Evolutionary conservation across 2,888 invertebrate species (phyloP).

Genomic region (Mongoloraphidia duomilia): DNA sequence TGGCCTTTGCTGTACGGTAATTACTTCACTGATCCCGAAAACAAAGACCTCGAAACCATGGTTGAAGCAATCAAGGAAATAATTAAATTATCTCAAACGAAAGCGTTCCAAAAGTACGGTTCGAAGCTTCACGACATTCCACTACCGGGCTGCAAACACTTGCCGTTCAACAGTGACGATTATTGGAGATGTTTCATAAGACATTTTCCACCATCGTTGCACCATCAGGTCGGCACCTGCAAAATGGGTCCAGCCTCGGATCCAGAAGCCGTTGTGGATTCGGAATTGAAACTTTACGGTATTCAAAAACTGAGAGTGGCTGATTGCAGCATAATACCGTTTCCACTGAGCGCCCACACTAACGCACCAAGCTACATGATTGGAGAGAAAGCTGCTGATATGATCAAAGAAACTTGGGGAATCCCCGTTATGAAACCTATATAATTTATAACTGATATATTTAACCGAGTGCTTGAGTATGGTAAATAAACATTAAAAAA

Average conservation of each 20-base stretch:
- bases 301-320: constrained; percentile 35
- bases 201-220: constrained; percentile 31
- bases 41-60: constrained; percentile 39
- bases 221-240: constrained; percentile 38
- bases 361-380: constrained; percentile 39
- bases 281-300: constrained; percentile 35
- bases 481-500: too few relatives aligned
- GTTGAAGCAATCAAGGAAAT: constrained; percentile 34
- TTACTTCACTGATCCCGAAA: constrained; percentile 52
- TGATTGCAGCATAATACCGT: constrained; percentile 41
- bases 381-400: constrained; percentile 39
- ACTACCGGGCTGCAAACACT: constrained; percentile 34
- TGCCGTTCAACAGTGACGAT: constrained; percentile 29
- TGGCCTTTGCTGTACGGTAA: constrained; percentile 65
- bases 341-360: constrained; percentile 35
- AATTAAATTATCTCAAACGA: constrained; percentile 32
- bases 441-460: too few relatives aligned
- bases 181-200: constrained; percentile 38
- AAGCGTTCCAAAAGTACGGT: constrained; percentile 32
- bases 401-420: constrained; percentile 32
- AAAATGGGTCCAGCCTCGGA: constrained; percentile 40
- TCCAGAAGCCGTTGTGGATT: constrained; percentile 39
- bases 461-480: too few relatives aligned
- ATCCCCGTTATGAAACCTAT: too few relatives aligned
- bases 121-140: constrained; percentile 27